These are phyloP conservation scores for Cephus pulcher DNA, from an alignment of 2,888 invertebrate species.

Conservation along the genomic window DNA sequence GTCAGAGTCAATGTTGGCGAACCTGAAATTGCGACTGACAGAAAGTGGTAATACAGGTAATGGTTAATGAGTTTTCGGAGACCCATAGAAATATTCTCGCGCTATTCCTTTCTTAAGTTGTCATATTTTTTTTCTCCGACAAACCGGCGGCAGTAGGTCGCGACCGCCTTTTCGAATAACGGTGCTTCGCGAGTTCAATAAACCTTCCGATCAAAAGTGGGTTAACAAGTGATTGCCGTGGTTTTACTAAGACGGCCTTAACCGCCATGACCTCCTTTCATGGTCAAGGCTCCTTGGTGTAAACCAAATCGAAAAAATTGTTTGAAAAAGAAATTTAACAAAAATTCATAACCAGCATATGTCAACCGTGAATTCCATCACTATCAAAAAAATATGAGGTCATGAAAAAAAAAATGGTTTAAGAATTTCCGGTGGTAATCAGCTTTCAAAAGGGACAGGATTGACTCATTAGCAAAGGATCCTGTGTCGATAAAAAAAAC, in stretches of 20 bases:
- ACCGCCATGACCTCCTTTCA: conserved; percentile 62
- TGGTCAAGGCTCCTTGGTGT: conserved; percentile 51
- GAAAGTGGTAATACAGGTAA: background rate
- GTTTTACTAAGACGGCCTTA: conserved; percentile 49
- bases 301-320: background rate
- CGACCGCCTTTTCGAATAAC: conserved; percentile 64
- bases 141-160: conserved; percentile 57
- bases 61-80: background rate
- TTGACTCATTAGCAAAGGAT: background rate
- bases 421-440: background rate
- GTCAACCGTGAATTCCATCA: background rate
- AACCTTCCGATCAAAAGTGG: conserved; percentile 59
- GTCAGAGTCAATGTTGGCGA: background rate
- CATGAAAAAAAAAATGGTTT: background rate
- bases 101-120: background rate
- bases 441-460: background rate
- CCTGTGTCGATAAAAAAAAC: background rate
- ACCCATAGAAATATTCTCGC: background rate
- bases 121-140: conserved; percentile 3
- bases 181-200: conserved; percentile 59
- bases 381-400: background rate
- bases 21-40: background rate
- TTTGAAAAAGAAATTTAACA: background rate
- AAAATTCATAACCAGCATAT: background rate
- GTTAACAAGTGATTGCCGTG: conserved; percentile 54